Conservation (phyloP, 1,140 invertebrate genomes). For the Drosophila tropicalis region DNA sequence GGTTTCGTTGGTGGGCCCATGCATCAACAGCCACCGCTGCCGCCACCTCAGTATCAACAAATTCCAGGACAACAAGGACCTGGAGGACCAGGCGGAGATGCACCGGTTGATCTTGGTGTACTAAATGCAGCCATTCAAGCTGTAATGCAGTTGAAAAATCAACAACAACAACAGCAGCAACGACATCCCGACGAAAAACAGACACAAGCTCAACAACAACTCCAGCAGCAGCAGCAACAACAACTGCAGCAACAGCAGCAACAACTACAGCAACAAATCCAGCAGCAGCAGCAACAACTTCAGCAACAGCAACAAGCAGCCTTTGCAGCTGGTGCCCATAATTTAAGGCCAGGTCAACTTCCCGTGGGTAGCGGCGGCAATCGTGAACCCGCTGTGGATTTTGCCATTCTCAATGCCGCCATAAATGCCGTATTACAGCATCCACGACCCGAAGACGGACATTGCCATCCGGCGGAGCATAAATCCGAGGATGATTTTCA, state of each 20-base stretch:
- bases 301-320: constrained; percentile 24
- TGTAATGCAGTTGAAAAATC: constrained; percentile 77
- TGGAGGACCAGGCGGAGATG: constrained; percentile 32
- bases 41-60: constrained; percentile 42
- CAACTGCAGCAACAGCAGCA: constrained; percentile 33
- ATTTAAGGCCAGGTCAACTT: constrained; percentile 29
- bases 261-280: constrained; percentile 28
- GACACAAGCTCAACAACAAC: constrained; percentile 24
- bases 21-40: constrained; percentile 45
- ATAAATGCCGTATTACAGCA: constrained; percentile 72
- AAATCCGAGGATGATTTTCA: constrained; percentile 30
- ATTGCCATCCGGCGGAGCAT: constrained; percentile 29
- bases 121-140: constrained; percentile 76
- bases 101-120: constrained; percentile 64
- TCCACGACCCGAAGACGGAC: constrained; percentile 44
- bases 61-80: constrained; percentile 37
- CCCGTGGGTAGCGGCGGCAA: neutral
- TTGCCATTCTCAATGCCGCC: constrained; percentile 66
- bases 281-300: constrained; percentile 18
- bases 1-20: constrained; percentile 86
- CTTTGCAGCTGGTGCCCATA: constrained; percentile 33
- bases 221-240: constrained; percentile 26
- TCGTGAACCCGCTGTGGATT: constrained; percentile 51
- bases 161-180: constrained; percentile 29
- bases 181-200: constrained; percentile 54